Conservation (phyloP, 2,888 invertebrate genomes). For the Drosophila kambysellisi region DNA sequence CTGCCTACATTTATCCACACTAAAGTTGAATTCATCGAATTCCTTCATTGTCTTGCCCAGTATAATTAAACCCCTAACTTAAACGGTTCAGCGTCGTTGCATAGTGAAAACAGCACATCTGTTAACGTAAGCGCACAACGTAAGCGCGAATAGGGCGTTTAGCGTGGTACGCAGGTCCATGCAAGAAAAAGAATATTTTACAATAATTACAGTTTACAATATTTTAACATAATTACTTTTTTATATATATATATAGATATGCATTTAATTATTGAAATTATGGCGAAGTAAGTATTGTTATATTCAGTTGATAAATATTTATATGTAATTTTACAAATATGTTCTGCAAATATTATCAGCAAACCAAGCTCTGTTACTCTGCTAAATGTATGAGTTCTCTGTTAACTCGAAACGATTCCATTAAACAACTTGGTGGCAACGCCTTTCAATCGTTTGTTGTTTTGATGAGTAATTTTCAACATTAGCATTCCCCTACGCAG, state of each 20-base stretch:
- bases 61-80: conserved; percentile 15
- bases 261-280: neutral
- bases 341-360: neutral
- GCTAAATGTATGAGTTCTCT: conserved; percentile 16
- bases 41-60: conserved; percentile 71
- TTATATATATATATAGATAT: neutral
- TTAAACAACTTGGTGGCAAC: conserved; percentile 38
- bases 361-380: neutral
- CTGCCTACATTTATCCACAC: conserved; percentile 83
- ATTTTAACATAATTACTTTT: too few relatives aligned
- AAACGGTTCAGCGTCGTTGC: conserved; percentile 18
- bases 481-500: conserved; percentile 30
- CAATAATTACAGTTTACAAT: neutral
- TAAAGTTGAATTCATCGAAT: conserved; percentile 84
- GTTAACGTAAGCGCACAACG: conserved; percentile 32
- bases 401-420: conserved; percentile 4
- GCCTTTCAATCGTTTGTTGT: conserved; percentile 34
- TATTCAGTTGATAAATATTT: neutral
- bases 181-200: neutral
- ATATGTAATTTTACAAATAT: neutral
- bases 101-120: conserved; percentile 17
- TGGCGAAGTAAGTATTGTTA: neutral
- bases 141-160: conserved; percentile 18
- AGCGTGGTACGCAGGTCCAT: conserved; percentile 21
- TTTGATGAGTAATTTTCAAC: conserved; percentile 61